A percentile compares a stretch with the other conserved stretches of the same genome.
These are phyloP conservation scores for Drosophila tsacasi DNA, from an alignment of 1,140 invertebrate genomes.

Conservation along the genomic window DNA sequence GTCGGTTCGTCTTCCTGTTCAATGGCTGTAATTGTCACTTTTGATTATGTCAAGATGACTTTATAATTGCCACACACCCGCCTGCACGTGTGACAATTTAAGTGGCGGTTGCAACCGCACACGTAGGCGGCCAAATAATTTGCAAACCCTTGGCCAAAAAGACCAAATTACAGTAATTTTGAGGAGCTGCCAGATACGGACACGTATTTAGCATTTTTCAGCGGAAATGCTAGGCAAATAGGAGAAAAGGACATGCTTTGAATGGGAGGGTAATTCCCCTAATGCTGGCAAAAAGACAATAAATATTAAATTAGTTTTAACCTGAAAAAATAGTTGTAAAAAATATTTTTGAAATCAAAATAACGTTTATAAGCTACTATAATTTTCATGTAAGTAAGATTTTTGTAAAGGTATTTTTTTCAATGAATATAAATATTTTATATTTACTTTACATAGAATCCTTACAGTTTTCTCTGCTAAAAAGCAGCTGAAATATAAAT, in stretches of 20 bases:
- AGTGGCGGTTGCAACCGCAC: slow-evolving; percentile 73
- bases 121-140: slow-evolving; percentile 63
- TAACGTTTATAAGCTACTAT: too few species aligned
- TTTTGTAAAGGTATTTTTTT: not conserved
- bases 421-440: not conserved
- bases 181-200: slow-evolving; percentile 25
- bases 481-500: not conserved
- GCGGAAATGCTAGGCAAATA: slow-evolving; percentile 53
- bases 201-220: slow-evolving; percentile 38
- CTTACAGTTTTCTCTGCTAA: not conserved
- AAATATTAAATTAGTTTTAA: not conserved
- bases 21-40: slow-evolving; percentile 84
- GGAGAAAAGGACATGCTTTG: not conserved
- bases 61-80: slow-evolving; percentile 75
- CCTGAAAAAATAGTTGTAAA: too few species aligned
- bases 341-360: not conserved
- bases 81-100: slow-evolving; percentile 81
- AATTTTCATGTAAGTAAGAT: not conserved
- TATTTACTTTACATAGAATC: not conserved
- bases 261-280: not conserved
- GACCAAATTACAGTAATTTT: slow-evolving; percentile 76
- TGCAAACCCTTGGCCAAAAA: slow-evolving; percentile 67
- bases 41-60: slow-evolving; percentile 85
- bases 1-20: slow-evolving; percentile 66
- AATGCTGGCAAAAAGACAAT: not conserved